phyloP scores from a whole-genome alignment of 1,140 invertebrate genomes.

The Nixonia krombeini region DNA sequence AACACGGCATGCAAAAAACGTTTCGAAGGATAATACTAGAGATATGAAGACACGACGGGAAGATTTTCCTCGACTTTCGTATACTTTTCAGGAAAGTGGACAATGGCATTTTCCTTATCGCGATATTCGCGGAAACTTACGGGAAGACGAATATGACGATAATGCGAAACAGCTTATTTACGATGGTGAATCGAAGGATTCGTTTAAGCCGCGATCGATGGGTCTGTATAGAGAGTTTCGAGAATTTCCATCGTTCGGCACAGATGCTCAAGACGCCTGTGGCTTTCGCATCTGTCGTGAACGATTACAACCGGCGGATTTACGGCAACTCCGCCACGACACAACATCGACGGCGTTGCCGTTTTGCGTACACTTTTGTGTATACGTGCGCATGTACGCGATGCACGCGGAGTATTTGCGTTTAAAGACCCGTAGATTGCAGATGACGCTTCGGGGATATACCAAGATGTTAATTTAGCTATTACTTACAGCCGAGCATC shows the following conservation, averaged over 20 bases:
- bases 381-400: slow-evolving; percentile 23
- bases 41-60: no score
- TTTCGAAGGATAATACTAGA: no score
- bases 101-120: no score
- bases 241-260: slow-evolving; percentile 7
- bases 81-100: no score
- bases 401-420: slow-evolving; percentile 25
- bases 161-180: no score
- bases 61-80: no score
- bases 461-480: slow-evolving; percentile 69
- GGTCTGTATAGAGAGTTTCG: slow-evolving; percentile 1
- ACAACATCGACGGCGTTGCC: slow-evolving; percentile 21
- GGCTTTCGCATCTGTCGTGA: slow-evolving; percentile 35
- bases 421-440: slow-evolving; percentile 58
- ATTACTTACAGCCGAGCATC: slow-evolving; percentile 60
- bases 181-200: background rate
- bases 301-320: slow-evolving; percentile 42
- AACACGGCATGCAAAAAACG: background rate
- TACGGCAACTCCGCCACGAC: slow-evolving; percentile 28
- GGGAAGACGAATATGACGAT: no score
- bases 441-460: slow-evolving; percentile 67
- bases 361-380: slow-evolving; percentile 39
- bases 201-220: slow-evolving; percentile 2
- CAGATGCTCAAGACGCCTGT: slow-evolving; percentile 34
- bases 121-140: no score